These are phyloP conservation scores for Cacoxenus indagator DNA, from an alignment of 2,888 invertebrate species.

Conservation along the genomic window DNA sequence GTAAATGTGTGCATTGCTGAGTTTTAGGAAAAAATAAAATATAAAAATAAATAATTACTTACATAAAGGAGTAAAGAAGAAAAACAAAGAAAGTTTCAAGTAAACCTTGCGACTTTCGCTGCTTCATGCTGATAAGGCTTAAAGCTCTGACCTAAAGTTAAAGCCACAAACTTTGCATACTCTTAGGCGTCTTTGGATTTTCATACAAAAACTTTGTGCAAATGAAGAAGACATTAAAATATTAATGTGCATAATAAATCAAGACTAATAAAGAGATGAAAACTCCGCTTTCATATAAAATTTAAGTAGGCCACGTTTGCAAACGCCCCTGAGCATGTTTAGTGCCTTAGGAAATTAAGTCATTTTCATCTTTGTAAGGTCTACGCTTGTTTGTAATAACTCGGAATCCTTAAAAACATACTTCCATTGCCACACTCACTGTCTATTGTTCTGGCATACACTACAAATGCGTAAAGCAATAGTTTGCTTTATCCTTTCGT, in stretches of 20 bases:
- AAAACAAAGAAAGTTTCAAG: no score
- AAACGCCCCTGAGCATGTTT: slow-evolving; percentile 19
- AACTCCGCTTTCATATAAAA: background rate
- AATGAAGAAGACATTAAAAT: slow-evolving; percentile 61
- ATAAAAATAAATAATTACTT: no score
- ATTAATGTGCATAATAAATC: slow-evolving; percentile 61
- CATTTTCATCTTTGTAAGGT: slow-evolving; percentile 28
- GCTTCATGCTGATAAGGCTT: background rate
- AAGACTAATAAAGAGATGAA: slow-evolving; percentile 27
- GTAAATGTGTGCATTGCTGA: background rate
- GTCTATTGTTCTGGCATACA: no score
- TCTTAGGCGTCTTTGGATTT: background rate
- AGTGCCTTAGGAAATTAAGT: slow-evolving; percentile 30
- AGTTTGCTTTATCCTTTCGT: background rate
- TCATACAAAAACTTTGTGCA: background rate
- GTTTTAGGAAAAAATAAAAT: background rate
- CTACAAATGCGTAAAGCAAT: no score
- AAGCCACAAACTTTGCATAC: slow-evolving; percentile 22
- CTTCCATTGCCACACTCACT: no score
- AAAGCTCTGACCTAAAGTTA: slow-evolving; percentile 50
- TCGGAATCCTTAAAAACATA: background rate
- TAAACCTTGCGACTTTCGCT: background rate
- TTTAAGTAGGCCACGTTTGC: slow-evolving; percentile 13
- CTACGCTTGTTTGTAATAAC: slow-evolving; percentile 31
- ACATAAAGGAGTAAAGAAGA: no score